Evolutionary conservation across 2,888 invertebrate genomes (phyloP), one percentile per base, ranked within the genome.

Genomic region (Myopa testacea): DNA sequence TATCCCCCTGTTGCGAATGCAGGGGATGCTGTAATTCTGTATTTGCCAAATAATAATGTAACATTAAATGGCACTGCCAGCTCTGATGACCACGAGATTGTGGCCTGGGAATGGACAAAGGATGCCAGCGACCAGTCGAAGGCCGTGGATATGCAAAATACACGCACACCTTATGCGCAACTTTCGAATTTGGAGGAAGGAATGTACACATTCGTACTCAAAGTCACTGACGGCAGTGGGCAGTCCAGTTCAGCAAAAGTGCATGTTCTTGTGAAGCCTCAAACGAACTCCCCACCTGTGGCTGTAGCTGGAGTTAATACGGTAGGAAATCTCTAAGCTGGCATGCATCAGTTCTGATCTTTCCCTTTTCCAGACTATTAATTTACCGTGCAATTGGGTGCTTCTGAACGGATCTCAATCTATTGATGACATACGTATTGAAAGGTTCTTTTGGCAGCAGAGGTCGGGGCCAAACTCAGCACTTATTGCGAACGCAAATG

Each of bases 1-100:
- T 98, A 98, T 90, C 97, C 97, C 0, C 98, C 98, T 0, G 96
- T 96, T 87, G 98, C 98, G 0, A 97, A 97, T 91, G 98, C 98
- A 69, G 94, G 97, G 0, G 93, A 96, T 86, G 95, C 97, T 83
- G 94, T 95, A 63, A 95, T 98, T 79, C 93, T 98, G 82, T 96
- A 96, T 90, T 91, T 98, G 77, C 98, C 98, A 0, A 95, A 95
- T 86, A 97, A 96, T 86, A 93, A 93, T 84, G 92, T 97, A 12
- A 95, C 95, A 0, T 90, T 98, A 38, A 96, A 96, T 88, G 98
- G 98, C 5, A 98, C 95, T 84, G 91, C 94, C 78, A 98, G 97
- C 80, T 95, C 95, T 0, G 98, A 98, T 86, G 98, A 98, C 89
- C 95, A 96, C 84, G 96, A 96, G 82, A 98, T 98, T 83, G 93